Base-by-base conservation (phyloP, 1,140 invertebrate species). In the Eupristina koningsbergeri region DNA sequence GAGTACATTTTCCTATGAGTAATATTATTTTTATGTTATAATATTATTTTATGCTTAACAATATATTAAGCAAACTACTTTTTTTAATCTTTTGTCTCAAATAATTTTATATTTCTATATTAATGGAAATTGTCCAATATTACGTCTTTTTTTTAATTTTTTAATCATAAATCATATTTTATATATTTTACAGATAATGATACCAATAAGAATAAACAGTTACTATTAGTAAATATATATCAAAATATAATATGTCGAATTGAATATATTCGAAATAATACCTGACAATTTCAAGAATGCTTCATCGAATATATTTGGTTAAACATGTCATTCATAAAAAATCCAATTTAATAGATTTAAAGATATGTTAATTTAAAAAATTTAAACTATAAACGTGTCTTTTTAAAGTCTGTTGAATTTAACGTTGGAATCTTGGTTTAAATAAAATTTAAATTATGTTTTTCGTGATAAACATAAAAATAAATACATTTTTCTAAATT, bases 101-200 rank as follows among this genome's bases (percentile, higher is more conserved):
- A n/a, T n/a, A n/a, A n/a, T n/a, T n/a, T n/a, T n/a, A n/a, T n/a
- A n/a, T n/a, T n/a, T n/a, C n/a, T n/a, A n/a, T n/a, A n/a, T n/a
- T n/a, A 53, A 53, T 26, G 47, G 73, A 76, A 76, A 76, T 39
- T 76, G 29, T 76, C 22, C 47, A 58, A 50, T 34, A 50, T 41
- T 53, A 75, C 15, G 0, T n/a, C 31, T 26, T 31, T 45, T 8
- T 29, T 47, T 9, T 47, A 13, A 17, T 9, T 76, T 61, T 6
- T 76, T 26, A 36, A 29, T 34, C 5, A 63, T 63, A 78, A 78
- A 78, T n/a, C 0, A 17, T 26, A 26, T 81, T 64, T 75, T 81
- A 34, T 75, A 0, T 81, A 41, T 81, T 81, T 81, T 75, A 26
- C 80, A 81, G 80, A 81, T 81, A 34, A 73, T 17, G 26, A 34